Conservation (phyloP, 2,113 vertebrate species). For the Rhombomys opimus region DNA sequence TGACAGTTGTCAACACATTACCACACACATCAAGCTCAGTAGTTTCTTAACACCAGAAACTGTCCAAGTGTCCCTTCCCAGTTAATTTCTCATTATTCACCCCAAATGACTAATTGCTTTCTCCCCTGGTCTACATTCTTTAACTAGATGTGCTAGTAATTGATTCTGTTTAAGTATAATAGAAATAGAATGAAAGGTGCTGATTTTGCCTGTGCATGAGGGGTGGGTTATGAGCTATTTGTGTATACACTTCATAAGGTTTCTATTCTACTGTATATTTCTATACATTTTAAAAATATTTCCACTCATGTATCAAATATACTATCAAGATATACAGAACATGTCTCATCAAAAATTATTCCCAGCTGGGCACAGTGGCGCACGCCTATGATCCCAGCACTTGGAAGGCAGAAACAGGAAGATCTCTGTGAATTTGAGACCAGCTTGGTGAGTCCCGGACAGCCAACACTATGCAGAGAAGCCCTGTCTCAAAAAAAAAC, state of each 20-base stretch:
- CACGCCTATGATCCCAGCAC: not conserved
- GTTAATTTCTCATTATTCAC: not conserved
- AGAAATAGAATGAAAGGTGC: not conserved
- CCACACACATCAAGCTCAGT: not conserved
- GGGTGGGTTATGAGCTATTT: not conserved
- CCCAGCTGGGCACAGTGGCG: too few species aligned
- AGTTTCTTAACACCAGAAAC: not conserved
- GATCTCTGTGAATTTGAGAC: too few species aligned
- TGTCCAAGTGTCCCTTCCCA: not conserved
- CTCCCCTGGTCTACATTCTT: not conserved
- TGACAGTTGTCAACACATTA: not conserved
- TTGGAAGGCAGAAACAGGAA: too few species aligned
- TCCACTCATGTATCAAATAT: not conserved
- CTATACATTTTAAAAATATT: constrained; percentile 24
- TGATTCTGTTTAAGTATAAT: not conserved
- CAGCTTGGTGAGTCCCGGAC: too few species aligned
- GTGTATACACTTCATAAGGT: not conserved
- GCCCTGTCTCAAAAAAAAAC: too few species aligned
- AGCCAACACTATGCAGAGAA: too few species aligned
- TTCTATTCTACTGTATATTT: not conserved
- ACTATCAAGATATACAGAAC: not conserved
- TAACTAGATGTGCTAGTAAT: not conserved
- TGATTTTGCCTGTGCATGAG: not conserved
- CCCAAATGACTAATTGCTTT: not conserved
- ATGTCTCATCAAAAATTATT: not conserved